These are phyloP conservation scores for Drosophila bipectinata DNA, from an alignment of 1,140 invertebrate species.

Conservation along the genomic window DNA sequence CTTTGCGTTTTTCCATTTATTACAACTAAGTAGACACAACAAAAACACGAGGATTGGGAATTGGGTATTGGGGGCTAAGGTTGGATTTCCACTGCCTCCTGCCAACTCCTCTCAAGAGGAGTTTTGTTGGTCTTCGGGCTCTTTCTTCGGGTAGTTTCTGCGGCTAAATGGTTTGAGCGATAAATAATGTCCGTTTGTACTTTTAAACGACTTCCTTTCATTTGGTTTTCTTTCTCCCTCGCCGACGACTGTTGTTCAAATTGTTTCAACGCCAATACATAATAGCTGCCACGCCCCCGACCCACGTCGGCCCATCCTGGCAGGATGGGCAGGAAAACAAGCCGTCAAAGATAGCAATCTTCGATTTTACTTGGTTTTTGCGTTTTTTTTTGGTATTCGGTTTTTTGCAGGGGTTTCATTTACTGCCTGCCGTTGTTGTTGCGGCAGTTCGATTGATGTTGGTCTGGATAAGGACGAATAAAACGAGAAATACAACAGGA, in stretches of 20 bases:
- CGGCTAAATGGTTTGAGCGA: constrained; percentile 81
- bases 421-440: constrained; percentile 62
- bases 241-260: constrained; percentile 70
- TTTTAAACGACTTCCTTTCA: constrained; percentile 84
- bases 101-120: background rate
- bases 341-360: constrained; percentile 84
- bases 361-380: constrained; percentile 73
- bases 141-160: constrained; percentile 61
- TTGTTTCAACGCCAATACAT: constrained; percentile 84
- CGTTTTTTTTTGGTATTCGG: constrained; percentile 8
- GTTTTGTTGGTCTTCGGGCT: constrained; percentile 8
- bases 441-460: constrained; percentile 73
- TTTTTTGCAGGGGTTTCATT: constrained; percentile 66
- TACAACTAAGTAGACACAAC: constrained; percentile 78
- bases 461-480: constrained; percentile 59
- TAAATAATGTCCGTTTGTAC: constrained; percentile 84
- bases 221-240: constrained; percentile 67
- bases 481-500: constrained; percentile 33
- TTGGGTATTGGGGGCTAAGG: constrained; percentile 11
- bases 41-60: constrained; percentile 31
- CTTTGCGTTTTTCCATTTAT: constrained; percentile 70
- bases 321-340: constrained; percentile 72
- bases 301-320: background rate
- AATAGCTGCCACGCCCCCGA: constrained; percentile 69
- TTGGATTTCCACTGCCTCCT: constrained; percentile 16